These are phyloP conservation scores for Ellobius talpinus DNA, from an alignment of 2,113 vertebrate genomes.

Conservation along the genomic window DNA sequence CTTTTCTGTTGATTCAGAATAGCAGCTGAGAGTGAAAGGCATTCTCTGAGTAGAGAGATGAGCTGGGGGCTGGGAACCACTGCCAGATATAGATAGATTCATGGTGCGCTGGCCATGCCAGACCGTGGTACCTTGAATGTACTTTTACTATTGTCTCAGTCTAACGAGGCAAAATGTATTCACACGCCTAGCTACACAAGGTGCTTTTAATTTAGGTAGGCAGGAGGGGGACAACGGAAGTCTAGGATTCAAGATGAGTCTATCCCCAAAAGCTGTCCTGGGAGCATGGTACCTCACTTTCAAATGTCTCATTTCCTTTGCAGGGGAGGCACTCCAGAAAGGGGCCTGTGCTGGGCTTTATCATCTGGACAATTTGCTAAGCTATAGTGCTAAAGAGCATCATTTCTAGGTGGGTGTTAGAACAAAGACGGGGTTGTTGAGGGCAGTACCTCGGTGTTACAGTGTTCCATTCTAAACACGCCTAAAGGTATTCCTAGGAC, in stretches of 20 bases:
- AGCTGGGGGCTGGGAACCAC: neutral
- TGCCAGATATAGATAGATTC: neutral
- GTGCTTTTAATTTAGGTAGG: neutral
- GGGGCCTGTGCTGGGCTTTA: neutral
- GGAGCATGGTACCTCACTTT: neutral
- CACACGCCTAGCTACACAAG: neutral
- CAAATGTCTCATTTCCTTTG: too few species aligned
- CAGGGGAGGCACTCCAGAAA: neutral
- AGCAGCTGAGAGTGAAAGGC: neutral
- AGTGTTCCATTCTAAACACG: neutral
- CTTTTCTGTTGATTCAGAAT: neutral
- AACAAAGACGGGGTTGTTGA: neutral
- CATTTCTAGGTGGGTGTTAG: neutral
- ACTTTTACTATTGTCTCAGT: neutral
- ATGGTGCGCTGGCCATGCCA: neutral
- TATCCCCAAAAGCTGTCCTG: neutral
- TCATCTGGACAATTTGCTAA: neutral
- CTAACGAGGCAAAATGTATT: too few species aligned
- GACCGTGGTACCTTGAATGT: neutral
- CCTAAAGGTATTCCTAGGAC: neutral
- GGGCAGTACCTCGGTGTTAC: neutral
- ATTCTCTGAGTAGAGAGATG: neutral
- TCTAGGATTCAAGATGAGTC: too few species aligned
- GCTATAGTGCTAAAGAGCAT: too few species aligned
- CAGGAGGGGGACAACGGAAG: neutral